Conservation (phyloP, 2,797 vertebrate genomes). For the Takifugu ocellatus region DNA sequence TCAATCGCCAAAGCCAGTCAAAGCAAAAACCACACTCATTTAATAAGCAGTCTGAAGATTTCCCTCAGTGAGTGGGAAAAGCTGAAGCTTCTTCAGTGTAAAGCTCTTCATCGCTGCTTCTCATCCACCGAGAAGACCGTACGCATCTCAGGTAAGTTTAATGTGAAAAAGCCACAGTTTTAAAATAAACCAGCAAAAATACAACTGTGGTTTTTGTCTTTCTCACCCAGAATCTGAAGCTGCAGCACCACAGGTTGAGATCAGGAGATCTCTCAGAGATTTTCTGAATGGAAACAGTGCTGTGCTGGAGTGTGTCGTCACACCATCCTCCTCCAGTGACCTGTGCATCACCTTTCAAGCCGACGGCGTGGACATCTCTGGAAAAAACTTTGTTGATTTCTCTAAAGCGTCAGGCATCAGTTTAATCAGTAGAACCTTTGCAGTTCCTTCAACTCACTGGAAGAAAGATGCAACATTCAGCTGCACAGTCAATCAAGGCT, state of each 20-base stretch:
- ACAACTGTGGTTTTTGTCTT: too few relatives aligned
- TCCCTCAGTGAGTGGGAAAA: constrained; percentile 13
- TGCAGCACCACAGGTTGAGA: constrained; percentile 35
- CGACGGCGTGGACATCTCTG: not conserved
- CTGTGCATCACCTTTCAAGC: constrained; percentile 55
- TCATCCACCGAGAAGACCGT: not conserved
- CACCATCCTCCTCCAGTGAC: constrained; percentile 39
- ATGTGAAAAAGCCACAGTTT: not conserved
- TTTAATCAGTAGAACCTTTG: constrained; percentile 8
- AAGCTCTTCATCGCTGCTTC: constrained; percentile 61
- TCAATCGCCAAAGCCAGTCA: rapidly evolving
- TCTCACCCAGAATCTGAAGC: constrained; percentile 27
- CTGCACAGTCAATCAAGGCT: constrained; percentile 57
- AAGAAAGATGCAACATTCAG: constrained; percentile 14
- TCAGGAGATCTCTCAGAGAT: constrained; percentile 54
- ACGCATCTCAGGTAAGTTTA: constrained; percentile 30
- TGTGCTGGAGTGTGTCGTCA: constrained; percentile 60
- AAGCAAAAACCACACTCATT: constrained; percentile 1
- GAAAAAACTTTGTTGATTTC: constrained; percentile 32
- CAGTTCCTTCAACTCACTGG: constrained; percentile 1
- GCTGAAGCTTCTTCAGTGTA: constrained; percentile 40
- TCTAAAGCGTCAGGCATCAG: constrained; percentile 17
- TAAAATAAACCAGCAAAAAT: too few relatives aligned
- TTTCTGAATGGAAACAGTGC: constrained; percentile 10
- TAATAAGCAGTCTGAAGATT: constrained; percentile 32